Conservation (phyloP, 1,140 invertebrate genomes). For the Drosophila jambulina region DNA sequence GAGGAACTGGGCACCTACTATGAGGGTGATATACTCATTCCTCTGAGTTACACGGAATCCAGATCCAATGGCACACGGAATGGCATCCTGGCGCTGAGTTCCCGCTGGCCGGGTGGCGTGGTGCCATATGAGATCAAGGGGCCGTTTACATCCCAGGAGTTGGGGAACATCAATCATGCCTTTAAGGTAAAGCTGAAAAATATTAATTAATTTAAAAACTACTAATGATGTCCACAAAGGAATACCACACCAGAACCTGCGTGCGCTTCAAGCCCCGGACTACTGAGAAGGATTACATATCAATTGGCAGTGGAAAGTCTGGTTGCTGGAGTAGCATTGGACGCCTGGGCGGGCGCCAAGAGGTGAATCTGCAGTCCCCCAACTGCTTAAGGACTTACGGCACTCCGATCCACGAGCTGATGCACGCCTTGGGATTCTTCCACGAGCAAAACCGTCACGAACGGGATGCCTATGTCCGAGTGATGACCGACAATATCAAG, state of each 20-base stretch:
- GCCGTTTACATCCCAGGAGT: constrained; percentile 86
- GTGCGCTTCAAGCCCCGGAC: constrained; percentile 89
- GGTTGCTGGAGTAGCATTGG: constrained; percentile 94
- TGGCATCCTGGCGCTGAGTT: constrained; percentile 87
- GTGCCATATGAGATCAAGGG: constrained; percentile 90
- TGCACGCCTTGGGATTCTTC: constrained; percentile 93
- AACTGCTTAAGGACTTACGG: constrained; percentile 90
- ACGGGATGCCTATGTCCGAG: constrained; percentile 90
- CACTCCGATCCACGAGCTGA: constrained; percentile 92
- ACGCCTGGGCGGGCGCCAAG: constrained; percentile 86
- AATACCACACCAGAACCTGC: constrained; percentile 90
- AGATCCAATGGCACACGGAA: constrained; percentile 85
- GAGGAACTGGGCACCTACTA: constrained; percentile 91
- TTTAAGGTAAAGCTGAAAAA: constrained; percentile 83
- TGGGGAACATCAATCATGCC: constrained; percentile 87
- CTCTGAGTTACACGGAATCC: constrained; percentile 86
- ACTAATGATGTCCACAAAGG: constrained; percentile 30
- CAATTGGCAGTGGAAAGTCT: constrained; percentile 88
- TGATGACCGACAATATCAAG: constrained; percentile 91
- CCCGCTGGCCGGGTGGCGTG: constrained; percentile 88
- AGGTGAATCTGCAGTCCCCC: constrained; percentile 85
- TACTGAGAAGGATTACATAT: constrained; percentile 89
- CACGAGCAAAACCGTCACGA: constrained; percentile 94
- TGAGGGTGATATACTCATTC: constrained; percentile 89
- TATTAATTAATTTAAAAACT: background rate